These are phyloP conservation scores for Formica aserva DNA, from an alignment of 2,888 invertebrate species.

Conservation along the genomic window DNA sequence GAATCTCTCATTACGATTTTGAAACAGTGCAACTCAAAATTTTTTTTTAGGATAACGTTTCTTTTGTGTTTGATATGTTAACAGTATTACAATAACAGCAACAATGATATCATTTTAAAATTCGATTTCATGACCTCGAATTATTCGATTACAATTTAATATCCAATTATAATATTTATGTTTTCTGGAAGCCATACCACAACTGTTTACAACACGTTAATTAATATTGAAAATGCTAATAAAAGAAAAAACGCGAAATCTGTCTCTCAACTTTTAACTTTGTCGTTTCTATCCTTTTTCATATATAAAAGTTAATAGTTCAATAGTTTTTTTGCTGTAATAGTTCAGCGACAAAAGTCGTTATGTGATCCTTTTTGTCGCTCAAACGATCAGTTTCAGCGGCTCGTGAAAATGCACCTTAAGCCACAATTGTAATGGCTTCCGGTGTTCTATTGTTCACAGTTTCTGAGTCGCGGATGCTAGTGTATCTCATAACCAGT, in stretches of 20 bases:
- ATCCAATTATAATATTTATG: conserved; percentile 1
- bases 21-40: too few species aligned
- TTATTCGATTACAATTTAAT: background rate
- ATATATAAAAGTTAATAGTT: background rate
- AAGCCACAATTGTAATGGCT: too few species aligned
- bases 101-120: background rate
- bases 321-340: background rate
- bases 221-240: background rate
- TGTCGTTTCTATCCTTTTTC: background rate
- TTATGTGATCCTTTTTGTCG: conserved; percentile 1
- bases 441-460: too few species aligned
- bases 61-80: background rate
- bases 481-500: too few species aligned
- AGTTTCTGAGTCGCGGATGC: too few species aligned
- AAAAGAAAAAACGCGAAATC: too few species aligned
- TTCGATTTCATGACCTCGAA: background rate
- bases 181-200: too few species aligned
- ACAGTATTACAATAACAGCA: background rate
- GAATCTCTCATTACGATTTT: too few species aligned
- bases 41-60: too few species aligned
- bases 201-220: background rate
- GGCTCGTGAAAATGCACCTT: background rate
- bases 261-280: background rate
- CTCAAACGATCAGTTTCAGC: conserved; percentile 5
- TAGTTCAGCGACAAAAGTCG: conserved; percentile 3